These are phyloP conservation scores for Drosophila pallidifrons DNA, from an alignment of 1,140 invertebrate genomes.

Conservation along the genomic window DNA sequence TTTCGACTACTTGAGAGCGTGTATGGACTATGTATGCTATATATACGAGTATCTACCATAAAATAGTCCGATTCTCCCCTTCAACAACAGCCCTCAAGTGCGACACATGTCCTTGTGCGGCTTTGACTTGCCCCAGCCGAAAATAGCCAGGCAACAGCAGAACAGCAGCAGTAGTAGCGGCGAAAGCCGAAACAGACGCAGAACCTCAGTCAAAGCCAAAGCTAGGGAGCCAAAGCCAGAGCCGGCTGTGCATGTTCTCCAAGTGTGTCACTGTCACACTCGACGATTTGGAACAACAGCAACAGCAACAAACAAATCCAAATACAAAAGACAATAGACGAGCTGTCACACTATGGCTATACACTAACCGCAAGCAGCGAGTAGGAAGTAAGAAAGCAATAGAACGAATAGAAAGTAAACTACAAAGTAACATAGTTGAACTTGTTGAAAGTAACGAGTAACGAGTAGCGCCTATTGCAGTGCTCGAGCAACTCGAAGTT, in stretches of 20 bases:
- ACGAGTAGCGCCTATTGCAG: too few species aligned
- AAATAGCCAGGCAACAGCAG: slow-evolving; percentile 60
- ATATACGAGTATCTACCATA: slow-evolving; percentile 24
- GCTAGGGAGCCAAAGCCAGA: background rate
- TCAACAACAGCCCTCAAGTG: slow-evolving; percentile 47
- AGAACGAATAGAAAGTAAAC: too few species aligned
- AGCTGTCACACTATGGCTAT: background rate
- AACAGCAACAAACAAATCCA: slow-evolving; percentile 53
- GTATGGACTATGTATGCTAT: background rate
- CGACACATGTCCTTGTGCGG: slow-evolving; percentile 78
- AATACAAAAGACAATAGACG: background rate
- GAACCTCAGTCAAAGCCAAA: too few species aligned
- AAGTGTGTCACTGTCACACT: slow-evolving; percentile 82
- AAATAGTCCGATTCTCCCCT: slow-evolving; percentile 28
- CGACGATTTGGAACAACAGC: slow-evolving; percentile 71
- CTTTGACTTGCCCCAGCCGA: slow-evolving; percentile 71
- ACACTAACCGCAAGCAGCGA: slow-evolving; percentile 3
- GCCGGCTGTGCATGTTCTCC: slow-evolving; percentile 13
- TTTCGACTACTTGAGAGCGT: slow-evolving; percentile 4
- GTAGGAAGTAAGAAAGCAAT: background rate
- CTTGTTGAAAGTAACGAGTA: too few species aligned
- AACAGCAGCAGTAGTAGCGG: too few species aligned
- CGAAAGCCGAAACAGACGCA: background rate
- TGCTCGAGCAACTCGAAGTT: too few species aligned
- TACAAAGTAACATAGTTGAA: too few species aligned